Conservation (phyloP, 2,113 vertebrate species). For the Colaptes auratus region DNA sequence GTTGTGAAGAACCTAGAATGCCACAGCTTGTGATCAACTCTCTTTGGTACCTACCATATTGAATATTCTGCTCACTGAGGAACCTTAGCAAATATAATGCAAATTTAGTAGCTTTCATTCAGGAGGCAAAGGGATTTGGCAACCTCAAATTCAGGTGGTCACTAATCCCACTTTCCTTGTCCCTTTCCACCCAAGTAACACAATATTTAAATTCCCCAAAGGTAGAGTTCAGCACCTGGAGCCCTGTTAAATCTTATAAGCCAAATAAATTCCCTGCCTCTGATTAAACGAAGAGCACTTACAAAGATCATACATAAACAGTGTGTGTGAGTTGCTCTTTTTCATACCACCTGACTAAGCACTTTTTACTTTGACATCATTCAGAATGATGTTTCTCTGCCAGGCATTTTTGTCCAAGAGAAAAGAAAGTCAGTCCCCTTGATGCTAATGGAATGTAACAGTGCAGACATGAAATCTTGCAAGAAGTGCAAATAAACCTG, state of each 20-base stretch:
- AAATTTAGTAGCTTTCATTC: slow-evolving; percentile 21
- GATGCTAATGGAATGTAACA: background rate
- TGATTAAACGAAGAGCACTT: slow-evolving; percentile 43
- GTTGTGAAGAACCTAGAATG: background rate
- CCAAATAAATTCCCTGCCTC: slow-evolving; percentile 43
- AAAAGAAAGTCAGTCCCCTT: background rate
- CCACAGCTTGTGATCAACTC: background rate
- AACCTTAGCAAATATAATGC: slow-evolving; percentile 6
- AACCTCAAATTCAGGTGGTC: slow-evolving; percentile 23
- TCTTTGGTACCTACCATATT: background rate
- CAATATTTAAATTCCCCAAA: slow-evolving; percentile 47
- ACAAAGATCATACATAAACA: slow-evolving; percentile 23
- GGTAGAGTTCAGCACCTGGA: slow-evolving; percentile 45
- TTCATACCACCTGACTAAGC: background rate
- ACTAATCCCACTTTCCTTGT: background rate
- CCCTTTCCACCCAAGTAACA: background rate
- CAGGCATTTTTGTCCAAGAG: background rate
- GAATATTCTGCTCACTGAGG: background rate
- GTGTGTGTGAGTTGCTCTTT: background rate
- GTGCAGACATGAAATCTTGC: background rate
- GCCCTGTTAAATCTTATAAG: slow-evolving; percentile 30
- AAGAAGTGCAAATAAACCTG: background rate
- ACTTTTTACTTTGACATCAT: background rate
- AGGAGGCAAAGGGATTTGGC: background rate
- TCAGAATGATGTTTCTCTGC: background rate